Evolutionary conservation across 2,888 invertebrate genomes (phyloP).

Genomic region (Drosophila acutilabella): DNA sequence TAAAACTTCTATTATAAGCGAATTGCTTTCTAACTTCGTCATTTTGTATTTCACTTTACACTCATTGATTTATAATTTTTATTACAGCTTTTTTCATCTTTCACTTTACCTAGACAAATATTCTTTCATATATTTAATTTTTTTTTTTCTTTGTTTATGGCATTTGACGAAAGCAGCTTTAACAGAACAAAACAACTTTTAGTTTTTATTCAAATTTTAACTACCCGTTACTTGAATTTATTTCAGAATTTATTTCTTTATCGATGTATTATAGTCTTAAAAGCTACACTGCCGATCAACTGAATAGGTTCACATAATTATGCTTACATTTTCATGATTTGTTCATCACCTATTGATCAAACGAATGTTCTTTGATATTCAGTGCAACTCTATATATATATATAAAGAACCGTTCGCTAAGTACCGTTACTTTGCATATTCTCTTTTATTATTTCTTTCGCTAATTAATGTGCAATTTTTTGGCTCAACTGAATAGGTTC

Average conservation of each 20-base stretch:
- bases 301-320: no score
- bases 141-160: constrained; percentile 21
- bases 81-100: neutral
- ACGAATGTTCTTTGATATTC: no score
- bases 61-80: neutral
- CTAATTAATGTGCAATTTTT: no score
- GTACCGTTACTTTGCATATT: no score
- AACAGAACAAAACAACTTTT: neutral
- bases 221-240: neutral
- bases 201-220: neutral
- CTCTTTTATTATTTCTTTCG: no score
- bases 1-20: neutral
- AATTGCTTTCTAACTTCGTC: neutral
- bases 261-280: no score
- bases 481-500: no score
- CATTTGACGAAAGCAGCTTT: constrained; percentile 21
- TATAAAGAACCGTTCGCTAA: no score
- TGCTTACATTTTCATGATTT: no score
- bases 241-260: neutral
- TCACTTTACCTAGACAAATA: neutral
- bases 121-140: neutral
- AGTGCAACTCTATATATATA: no score
- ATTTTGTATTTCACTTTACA: neutral
- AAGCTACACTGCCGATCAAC: no score
- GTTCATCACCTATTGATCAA: no score